Evolutionary conservation across 1,140 invertebrate genomes (phyloP).

Genomic region (Orchestia grillus): DNA sequence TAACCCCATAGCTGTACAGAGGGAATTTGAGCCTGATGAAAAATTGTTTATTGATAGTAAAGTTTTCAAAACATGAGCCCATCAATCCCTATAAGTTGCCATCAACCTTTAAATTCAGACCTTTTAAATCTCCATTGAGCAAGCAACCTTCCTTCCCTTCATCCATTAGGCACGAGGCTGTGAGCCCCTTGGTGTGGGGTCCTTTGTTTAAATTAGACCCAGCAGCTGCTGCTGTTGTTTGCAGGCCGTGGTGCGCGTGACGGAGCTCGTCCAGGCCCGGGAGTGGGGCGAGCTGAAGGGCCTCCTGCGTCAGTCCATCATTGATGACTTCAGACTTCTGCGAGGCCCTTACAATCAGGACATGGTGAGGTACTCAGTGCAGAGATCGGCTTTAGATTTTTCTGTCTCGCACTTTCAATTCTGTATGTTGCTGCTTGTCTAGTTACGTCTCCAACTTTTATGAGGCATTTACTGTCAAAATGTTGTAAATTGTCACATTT

Average conservation of each 20-base stretch:
- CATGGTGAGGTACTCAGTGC: background rate
- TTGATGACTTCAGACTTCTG: conserved; percentile 41
- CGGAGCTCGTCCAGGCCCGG: conserved; percentile 4
- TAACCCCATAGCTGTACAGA: too few relatives aligned
- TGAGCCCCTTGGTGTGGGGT: too few relatives aligned
- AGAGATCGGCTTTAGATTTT: background rate
- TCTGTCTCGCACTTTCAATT: background rate
- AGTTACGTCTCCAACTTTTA: background rate
- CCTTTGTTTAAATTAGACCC: too few relatives aligned
- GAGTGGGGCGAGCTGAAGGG: conserved; percentile 45
- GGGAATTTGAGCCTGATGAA: too few relatives aligned
- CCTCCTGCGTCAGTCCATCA: conserved; percentile 17
- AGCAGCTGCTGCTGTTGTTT: background rate
- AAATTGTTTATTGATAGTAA: too few relatives aligned
- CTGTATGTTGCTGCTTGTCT: background rate
- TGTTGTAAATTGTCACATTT: background rate
- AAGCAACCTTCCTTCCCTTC: too few relatives aligned
- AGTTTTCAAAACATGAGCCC: too few relatives aligned
- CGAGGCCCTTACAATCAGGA: background rate
- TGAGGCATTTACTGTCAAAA: background rate
- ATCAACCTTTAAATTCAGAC: too few relatives aligned
- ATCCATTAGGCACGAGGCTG: too few relatives aligned
- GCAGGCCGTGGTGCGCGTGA: conserved; percentile 32
- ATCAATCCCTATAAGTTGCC: too few relatives aligned
- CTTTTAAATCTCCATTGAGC: too few relatives aligned